These are phyloP conservation scores for Thunnus thynnus DNA, from an alignment of 2,113 vertebrate species.

Conservation along the genomic window DNA sequence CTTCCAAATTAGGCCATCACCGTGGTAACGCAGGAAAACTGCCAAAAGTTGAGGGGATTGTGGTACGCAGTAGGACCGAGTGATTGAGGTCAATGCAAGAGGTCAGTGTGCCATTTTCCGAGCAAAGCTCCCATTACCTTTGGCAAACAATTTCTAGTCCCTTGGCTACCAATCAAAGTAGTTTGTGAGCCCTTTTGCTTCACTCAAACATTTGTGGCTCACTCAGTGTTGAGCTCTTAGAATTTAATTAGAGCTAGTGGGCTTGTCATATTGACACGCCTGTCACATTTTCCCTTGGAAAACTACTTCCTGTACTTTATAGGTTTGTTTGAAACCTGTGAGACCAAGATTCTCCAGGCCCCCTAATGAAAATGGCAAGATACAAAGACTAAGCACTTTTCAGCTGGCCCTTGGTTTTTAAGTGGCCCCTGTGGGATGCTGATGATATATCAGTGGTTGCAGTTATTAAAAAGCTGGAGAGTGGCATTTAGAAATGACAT, in stretches of 20 bases:
- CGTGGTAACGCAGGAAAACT: conserved; percentile 59
- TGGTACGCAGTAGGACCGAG: conserved; percentile 38
- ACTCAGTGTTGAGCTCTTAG: conserved; percentile 26
- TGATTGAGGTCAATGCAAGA: conserved; percentile 76
- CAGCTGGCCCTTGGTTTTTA: conserved; percentile 61
- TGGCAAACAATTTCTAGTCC: conserved; percentile 72
- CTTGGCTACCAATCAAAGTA: conserved; percentile 73
- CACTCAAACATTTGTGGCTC: conserved; percentile 37
- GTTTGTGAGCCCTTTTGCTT: conserved; percentile 50
- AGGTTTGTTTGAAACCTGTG: conserved; percentile 43
- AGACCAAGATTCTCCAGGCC: conserved; percentile 29
- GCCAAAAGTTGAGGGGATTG: conserved; percentile 59
- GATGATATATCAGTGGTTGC: conserved; percentile 53
- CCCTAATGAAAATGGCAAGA: conserved; percentile 40
- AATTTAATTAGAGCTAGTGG: conserved; percentile 70
- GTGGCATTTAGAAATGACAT: conserved; percentile 75
- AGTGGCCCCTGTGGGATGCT: conserved; percentile 61
- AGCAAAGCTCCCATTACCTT: conserved; percentile 72
- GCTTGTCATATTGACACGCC: conserved; percentile 62
- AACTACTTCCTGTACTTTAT: conserved; percentile 48
- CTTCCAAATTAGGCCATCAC: conserved; percentile 70
- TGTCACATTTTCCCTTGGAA: conserved; percentile 49
- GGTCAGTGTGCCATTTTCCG: conserved; percentile 72
- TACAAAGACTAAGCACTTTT: conserved; percentile 58
- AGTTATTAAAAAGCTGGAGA: conserved; percentile 75